Evolutionary conservation across 92 coral and sea anemone species (phyloP), one percentile per base, ranked within the genome.

Genomic region (Heteractis magnifica): DNA sequence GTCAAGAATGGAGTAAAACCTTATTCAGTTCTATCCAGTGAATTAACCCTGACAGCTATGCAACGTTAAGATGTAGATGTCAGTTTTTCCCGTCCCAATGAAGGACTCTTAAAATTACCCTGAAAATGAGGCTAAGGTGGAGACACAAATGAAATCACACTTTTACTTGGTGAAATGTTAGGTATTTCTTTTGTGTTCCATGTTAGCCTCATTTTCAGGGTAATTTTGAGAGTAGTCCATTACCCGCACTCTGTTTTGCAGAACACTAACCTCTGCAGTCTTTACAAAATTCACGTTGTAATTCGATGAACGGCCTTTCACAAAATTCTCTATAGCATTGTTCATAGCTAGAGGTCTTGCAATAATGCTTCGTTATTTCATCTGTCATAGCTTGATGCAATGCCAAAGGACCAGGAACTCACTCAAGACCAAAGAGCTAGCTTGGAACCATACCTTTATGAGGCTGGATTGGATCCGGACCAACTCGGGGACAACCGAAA

Each of bases 401-500:
- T 10, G 78, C 78, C 78, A 16, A 74, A 74, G 16, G 56, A 74
- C 52, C 1, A 72, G 10, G 12, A 18, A 49, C 56, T 49, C 52
- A 19, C 78, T 49, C 78, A 18, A 1, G 52, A 74, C 4, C 7
- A 10, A 15, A 74, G 55, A 10, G 4, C 21, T n/a, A 6, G 9
- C 11, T 20, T 74, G 16, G 78, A 74, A 10, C 78, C 78, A 34
- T 49, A 74, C 20, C 6, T 74, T 4, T 74, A 74, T 8, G 78
- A 74, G 52, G 78, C 78, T 44, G 53, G 78, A 10, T 6, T 71
- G 3, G 76, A 71, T 48, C 76, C 76, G 3, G 76, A 71, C 76
- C 3, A 23, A 5, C 11, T 74, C 1, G 0, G 12, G 10, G 52
- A 20, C 19, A 41, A 49, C 52, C 49, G 11, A 18, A 19, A 49